Conservation (phyloP, 2,888 invertebrate genomes). For the Dynastes grantii region DNA sequence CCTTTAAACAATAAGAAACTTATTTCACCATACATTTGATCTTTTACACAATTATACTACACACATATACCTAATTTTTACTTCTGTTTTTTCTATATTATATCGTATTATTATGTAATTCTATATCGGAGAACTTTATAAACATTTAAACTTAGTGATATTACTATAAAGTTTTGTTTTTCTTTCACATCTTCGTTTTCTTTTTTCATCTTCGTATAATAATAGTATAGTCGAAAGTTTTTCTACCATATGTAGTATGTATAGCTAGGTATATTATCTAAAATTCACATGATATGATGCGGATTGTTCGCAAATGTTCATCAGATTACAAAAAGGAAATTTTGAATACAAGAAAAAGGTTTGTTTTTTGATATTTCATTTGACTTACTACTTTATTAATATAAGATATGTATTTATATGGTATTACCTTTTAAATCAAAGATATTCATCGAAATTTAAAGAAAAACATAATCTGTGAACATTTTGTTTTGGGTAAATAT, state of each 20-base stretch:
- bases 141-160: constrained; percentile 55
- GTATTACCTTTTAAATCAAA: not conserved
- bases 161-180: constrained; percentile 49
- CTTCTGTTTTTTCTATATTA: constrained; percentile 56
- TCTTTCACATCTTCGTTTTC: constrained; percentile 34
- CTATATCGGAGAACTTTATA: constrained; percentile 58
- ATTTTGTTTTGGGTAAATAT: constrained; percentile 51
- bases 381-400: constrained; percentile 57
- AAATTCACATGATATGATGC: constrained; percentile 60
- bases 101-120: constrained; percentile 40
- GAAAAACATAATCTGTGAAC: constrained; percentile 56
- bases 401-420: constrained; percentile 64
- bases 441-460: constrained; percentile 54
- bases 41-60: constrained; percentile 61
- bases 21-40: constrained; percentile 45
- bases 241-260: constrained; percentile 31
- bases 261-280: constrained; percentile 48
- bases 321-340: constrained; percentile 54
- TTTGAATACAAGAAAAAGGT: constrained; percentile 51
- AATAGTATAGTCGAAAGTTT: constrained; percentile 25
- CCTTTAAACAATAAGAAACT: not conserved
- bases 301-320: constrained; percentile 59
- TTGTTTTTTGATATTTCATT: constrained; percentile 43
- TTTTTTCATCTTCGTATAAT: constrained; percentile 11
- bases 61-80: constrained; percentile 59